Conservation (phyloP, 2,797 vertebrate species). For the Poeciliopsis turneri region DNA sequence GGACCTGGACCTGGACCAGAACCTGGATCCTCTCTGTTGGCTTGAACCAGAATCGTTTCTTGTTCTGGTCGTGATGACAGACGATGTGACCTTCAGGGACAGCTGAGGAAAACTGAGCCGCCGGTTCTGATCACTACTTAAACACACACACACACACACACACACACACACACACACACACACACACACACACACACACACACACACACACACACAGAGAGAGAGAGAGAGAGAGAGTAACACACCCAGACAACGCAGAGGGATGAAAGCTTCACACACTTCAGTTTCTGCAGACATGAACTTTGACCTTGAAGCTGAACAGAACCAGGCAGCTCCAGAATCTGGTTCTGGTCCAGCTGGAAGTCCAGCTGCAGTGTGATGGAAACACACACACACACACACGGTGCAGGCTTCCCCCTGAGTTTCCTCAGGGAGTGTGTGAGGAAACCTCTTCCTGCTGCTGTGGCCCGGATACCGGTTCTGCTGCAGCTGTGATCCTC, state of each 20-base stretch:
- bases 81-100: background rate
- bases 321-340: background rate
- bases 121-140: background rate
- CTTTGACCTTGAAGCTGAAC: background rate
- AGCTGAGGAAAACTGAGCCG: background rate
- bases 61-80: background rate
- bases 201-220: too few relatives aligned
- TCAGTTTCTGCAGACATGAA: background rate
- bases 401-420: constrained; percentile 53
- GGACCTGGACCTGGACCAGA: background rate
- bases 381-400: constrained; percentile 7
- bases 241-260: background rate
- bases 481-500: constrained; percentile 65
- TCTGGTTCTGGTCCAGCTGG: constrained; percentile 1
- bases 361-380: constrained; percentile 28
- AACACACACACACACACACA: background rate
- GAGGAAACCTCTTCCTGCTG: constrained; percentile 67
- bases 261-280: background rate
- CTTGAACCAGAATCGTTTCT: background rate
- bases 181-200: too few relatives aligned
- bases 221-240: too few relatives aligned
- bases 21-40: background rate
- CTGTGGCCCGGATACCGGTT: constrained; percentile 52
- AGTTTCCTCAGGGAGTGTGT: constrained; percentile 55
- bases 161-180: too few relatives aligned